A percentile compares a stretch with the other conserved stretches of the same genome.
Evolutionary conservation across 2,113 vertebrate species (phyloP).

Genomic region (Sialia sialis): DNA sequence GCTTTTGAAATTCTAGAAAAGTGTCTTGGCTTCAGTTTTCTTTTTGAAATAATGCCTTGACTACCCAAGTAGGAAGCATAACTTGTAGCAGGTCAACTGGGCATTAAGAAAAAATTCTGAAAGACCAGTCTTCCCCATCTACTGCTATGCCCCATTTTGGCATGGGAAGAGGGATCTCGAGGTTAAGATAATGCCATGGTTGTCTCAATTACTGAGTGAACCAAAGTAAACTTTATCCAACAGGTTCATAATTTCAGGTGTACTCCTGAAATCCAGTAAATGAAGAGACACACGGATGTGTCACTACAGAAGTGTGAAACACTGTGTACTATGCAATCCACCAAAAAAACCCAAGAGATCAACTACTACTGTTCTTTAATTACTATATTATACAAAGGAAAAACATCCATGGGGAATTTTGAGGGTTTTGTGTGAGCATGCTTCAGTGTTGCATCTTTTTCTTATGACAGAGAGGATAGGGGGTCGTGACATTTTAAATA

Average conservation of each 20-base stretch:
- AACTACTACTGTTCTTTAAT: background rate
- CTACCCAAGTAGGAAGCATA: background rate
- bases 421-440: background rate
- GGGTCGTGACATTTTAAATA: background rate
- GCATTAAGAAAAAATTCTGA: background rate
- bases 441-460: background rate
- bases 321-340: background rate
- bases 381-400: background rate
- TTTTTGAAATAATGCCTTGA: background rate
- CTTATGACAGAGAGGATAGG: background rate
- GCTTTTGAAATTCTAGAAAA: conserved; percentile 17
- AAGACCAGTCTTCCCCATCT: background rate
- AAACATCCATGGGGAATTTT: background rate
- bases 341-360: background rate
- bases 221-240: background rate
- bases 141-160: background rate
- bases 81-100: background rate
- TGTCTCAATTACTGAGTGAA: background rate
- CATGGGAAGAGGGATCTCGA: background rate
- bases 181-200: background rate
- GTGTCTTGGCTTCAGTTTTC: background rate
- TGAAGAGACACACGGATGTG: background rate
- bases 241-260: background rate
- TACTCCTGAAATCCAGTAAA: background rate
- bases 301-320: background rate